Conservation (phyloP, 2,113 vertebrate genomes). For the Grus americana region DNA sequence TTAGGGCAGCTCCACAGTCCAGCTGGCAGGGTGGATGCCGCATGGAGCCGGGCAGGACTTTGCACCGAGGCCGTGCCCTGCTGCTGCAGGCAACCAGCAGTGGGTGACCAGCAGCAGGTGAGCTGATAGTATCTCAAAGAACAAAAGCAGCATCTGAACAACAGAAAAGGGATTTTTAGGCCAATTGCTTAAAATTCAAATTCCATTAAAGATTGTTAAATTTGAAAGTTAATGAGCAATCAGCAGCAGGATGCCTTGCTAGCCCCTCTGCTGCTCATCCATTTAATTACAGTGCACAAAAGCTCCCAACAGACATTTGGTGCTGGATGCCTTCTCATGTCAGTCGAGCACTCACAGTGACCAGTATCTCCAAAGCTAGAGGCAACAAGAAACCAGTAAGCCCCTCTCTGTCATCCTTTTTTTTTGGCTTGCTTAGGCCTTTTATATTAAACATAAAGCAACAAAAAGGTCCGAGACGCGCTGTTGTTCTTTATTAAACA, state of each 20-base stretch:
- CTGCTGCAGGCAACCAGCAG: not conserved
- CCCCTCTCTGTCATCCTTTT: not conserved
- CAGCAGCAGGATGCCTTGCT: not conserved
- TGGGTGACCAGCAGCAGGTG: not conserved
- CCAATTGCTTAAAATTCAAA: not conserved
- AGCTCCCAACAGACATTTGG: not conserved
- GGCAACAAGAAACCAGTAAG: not conserved
- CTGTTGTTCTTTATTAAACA: constrained; percentile 50
- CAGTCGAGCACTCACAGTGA: not conserved
- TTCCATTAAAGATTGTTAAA: not conserved
- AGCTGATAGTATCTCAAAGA: not conserved
- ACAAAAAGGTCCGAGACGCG: not conserved
- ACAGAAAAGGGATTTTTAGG: not conserved
- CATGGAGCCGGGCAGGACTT: not conserved
- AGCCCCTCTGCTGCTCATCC: not conserved
- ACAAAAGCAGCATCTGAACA: not conserved
- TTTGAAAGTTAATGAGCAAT: not conserved
- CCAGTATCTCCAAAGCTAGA: not conserved
- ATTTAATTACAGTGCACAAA: not conserved
- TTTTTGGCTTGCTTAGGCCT: not conserved
- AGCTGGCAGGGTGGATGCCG: not conserved
- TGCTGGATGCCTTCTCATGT: not conserved
- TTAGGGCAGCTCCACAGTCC: rapidly evolving
- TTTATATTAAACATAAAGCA: not conserved
- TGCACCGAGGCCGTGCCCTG: rapidly evolving